These are phyloP conservation scores for Diaphora mendica DNA, from an alignment of 2,888 invertebrate genomes.

Conservation along the genomic window DNA sequence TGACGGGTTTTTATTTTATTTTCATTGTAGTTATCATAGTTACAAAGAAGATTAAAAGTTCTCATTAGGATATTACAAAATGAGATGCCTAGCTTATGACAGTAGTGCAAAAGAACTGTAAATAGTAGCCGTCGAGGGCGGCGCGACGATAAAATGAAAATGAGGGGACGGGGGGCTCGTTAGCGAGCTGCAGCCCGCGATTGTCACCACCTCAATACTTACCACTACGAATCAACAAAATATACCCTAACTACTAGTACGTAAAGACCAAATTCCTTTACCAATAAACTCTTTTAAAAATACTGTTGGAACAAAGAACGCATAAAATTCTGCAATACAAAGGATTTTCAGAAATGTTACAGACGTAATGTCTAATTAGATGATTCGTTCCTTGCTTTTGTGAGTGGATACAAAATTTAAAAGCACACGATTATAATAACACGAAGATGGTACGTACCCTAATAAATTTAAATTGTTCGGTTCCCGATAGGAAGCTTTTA, in stretches of 20 bases:
- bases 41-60: slow-evolving; percentile 50
- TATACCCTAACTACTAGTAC: slow-evolving; percentile 49
- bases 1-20: slow-evolving; percentile 14
- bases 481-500: not conserved
- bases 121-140: slow-evolving; percentile 67
- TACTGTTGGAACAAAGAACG: slow-evolving; percentile 77
- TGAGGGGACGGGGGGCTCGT: slow-evolving; percentile 76
- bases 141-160: slow-evolving; percentile 79
- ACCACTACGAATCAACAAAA: slow-evolving; percentile 54
- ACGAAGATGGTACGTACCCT: slow-evolving; percentile 20
- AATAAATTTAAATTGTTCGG: slow-evolving; percentile 26
- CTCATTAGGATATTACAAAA: slow-evolving; percentile 68
- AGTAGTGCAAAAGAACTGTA: slow-evolving; percentile 69
- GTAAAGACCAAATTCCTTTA: slow-evolving; percentile 56
- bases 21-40: slow-evolving; percentile 33
- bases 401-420: slow-evolving; percentile 47
- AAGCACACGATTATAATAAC: slow-evolving; percentile 38
- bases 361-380: slow-evolving; percentile 83
- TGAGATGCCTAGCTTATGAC: slow-evolving; percentile 65
- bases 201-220: slow-evolving; percentile 79
- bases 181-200: slow-evolving; percentile 74
- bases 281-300: slow-evolving; percentile 59
- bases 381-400: slow-evolving; percentile 69
- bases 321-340: slow-evolving; percentile 82
- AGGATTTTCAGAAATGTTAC: slow-evolving; percentile 82